phyloP scores from a whole-genome alignment of 2,888 invertebrate genomes.

The Hyppa rectilinea region DNA sequence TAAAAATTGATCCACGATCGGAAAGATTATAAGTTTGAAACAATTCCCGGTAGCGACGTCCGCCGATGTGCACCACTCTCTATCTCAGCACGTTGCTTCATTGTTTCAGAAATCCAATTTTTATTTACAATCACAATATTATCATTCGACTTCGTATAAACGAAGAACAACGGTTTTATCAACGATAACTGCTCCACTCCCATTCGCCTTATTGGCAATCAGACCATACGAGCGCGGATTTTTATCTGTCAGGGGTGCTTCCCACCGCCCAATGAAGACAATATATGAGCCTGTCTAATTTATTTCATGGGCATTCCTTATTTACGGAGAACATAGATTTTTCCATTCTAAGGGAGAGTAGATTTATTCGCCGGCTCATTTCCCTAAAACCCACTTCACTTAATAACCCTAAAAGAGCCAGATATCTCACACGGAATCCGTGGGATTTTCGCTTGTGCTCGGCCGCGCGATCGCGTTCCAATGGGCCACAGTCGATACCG shows the following conservation, averaged over 20 bases:
- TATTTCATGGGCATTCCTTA: conserved; percentile 83
- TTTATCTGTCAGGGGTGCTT: conserved; percentile 74
- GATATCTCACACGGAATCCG: conserved; percentile 88
- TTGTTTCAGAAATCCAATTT: conserved; percentile 64
- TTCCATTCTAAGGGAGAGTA: conserved; percentile 77
- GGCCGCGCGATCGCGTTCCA: conserved; percentile 78
- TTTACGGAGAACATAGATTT: conserved; percentile 83
- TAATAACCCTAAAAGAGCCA: conserved; percentile 88
- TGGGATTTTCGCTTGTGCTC: conserved; percentile 84
- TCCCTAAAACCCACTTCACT: conserved; percentile 89
- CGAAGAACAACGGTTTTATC: conserved; percentile 75
- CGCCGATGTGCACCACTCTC: conserved; percentile 12
- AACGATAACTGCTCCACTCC: conserved; percentile 78
- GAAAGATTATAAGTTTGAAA: conserved; percentile 46
- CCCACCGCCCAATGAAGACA: conserved; percentile 81
- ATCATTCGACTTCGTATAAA: conserved; percentile 69
- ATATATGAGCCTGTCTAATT: conserved; percentile 84
- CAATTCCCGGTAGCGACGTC: conserved; percentile 33
- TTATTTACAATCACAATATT: conserved; percentile 60
- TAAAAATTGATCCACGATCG: conserved; percentile 26
- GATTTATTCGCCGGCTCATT: conserved; percentile 87
- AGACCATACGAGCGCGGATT: conserved; percentile 78
- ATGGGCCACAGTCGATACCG: conserved; percentile 80
- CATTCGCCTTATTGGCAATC: conserved; percentile 85
- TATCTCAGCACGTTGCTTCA: conserved; percentile 30